Evolutionary conservation across 2,797 vertebrate genomes (phyloP).

Genomic region (Thaleichthys pacificus): DNA sequence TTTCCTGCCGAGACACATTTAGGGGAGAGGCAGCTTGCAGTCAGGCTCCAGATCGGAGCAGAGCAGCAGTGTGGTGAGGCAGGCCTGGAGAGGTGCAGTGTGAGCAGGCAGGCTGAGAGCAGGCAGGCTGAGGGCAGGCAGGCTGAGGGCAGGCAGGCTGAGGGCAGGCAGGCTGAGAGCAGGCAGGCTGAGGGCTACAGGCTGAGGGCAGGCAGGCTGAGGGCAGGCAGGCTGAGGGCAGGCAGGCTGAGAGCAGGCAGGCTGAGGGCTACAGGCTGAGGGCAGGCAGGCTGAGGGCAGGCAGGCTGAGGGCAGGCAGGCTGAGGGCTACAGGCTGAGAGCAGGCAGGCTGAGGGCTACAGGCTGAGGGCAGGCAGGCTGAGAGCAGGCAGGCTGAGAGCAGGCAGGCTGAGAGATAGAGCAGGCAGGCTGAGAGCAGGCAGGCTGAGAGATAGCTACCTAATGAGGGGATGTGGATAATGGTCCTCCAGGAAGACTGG

Average conservation of each 20-base stretch:
- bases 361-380: neutral
- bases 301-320: conserved; percentile 24
- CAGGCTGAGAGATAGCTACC: conserved; percentile 71
- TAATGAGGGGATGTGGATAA: conserved; percentile 99
- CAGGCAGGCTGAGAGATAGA: conserved; percentile 43
- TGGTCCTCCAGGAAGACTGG: conserved; percentile 95
- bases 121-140: too few relatives aligned
- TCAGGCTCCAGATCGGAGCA: too few relatives aligned
- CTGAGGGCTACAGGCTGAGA: conserved; percentile 55
- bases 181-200: conserved; percentile 53
- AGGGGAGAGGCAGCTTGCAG: too few relatives aligned
- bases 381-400: neutral
- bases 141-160: too few relatives aligned
- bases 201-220: conserved; percentile 78
- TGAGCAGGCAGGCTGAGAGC: too few relatives aligned
- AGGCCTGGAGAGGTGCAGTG: too few relatives aligned
- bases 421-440: conserved; percentile 53
- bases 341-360: conserved; percentile 71
- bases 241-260: too few relatives aligned
- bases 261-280: conserved; percentile 21
- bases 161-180: conserved; percentile 55
- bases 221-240: too few relatives aligned
- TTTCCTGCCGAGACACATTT: conserved; percentile 88
- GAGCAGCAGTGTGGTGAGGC: too few relatives aligned
- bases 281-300: conserved; percentile 89